These are phyloP conservation scores for Heliconius sara DNA, from an alignment of 2,888 invertebrate species.

Conservation along the genomic window DNA sequence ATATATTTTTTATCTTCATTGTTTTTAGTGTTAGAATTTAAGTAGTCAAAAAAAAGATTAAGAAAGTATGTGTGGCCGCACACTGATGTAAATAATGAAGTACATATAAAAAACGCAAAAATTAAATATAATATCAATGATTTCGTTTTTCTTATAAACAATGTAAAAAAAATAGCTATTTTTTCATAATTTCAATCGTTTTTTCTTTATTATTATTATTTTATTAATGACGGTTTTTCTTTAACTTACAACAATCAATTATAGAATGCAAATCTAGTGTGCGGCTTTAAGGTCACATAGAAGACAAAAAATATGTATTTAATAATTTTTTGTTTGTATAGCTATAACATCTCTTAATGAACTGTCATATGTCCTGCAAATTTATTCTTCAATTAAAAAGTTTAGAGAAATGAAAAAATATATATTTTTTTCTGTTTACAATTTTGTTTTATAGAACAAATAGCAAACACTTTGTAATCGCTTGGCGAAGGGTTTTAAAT, in stretches of 20 bases:
- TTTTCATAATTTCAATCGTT: background rate
- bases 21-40: constrained; percentile 4
- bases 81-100: background rate
- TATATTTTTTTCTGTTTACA: background rate
- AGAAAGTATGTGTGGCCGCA: background rate
- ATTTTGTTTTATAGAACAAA: background rate
- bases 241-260: background rate
- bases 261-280: background rate
- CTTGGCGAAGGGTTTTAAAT: background rate
- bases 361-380: background rate
- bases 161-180: no score
- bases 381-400: background rate
- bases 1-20: background rate
- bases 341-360: background rate
- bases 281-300: background rate
- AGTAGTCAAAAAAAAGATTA: background rate
- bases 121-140: no score
- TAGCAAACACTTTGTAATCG: background rate
- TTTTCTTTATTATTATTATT: background rate
- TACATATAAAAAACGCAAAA: background rate
- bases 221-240: background rate
- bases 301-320: background rate
- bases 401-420: background rate
- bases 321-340: background rate
- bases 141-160: no score